Evolutionary conservation across 2,888 invertebrate species (phyloP), one percentile per base, ranked within the genome.

Genomic region (Perdita meconis): DNA sequence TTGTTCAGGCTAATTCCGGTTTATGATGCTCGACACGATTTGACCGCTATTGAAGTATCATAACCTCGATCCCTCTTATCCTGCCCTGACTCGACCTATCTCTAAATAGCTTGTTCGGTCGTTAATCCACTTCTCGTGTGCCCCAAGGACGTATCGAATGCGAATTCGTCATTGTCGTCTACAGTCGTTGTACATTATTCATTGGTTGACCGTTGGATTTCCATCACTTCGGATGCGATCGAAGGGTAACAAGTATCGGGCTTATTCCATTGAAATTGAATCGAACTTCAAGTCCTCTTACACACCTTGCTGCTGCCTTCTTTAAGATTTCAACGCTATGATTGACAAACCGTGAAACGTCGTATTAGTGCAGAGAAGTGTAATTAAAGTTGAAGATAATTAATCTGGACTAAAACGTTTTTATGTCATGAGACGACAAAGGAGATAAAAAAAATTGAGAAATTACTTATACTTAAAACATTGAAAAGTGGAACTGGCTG

Each of bases 1-100:
- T 87, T 87, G 87, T 83, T 82, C 77, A 84, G 82, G 87, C 85
- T 87, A 87, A 88, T 89, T 86, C 83, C 81, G 83, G 84, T 83
- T 85, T 85, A 84, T 78, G 73, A 79, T 69, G 73, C 72, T 80
- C 71, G 68, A 86, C 86, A 68, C 87, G 83, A 78, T 73, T 69
- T 66, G 75, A 66, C 66, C 73, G 36, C 63, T 24, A 63, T 70
- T 82, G 44, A 78, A 82, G 80, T 74, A 74, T 74, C 77, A 72
- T 59, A 44, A 56, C 57, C 70, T 55, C 76, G 66, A 72, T 69
- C 76, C 64, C 78, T 72, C 69, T 60, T 67, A n/a, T 51, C 61
- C 44, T 42, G 34, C 38, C 74, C 34, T 55, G 13, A 26, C 47
- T 42, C 30, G 40, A 47, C 53, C 63, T 13, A 38, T 64, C 64